These are phyloP conservation scores for Neosilurus mollespiculum DNA, from an alignment of 2,797 vertebrate genomes.

Conservation along the genomic window DNA sequence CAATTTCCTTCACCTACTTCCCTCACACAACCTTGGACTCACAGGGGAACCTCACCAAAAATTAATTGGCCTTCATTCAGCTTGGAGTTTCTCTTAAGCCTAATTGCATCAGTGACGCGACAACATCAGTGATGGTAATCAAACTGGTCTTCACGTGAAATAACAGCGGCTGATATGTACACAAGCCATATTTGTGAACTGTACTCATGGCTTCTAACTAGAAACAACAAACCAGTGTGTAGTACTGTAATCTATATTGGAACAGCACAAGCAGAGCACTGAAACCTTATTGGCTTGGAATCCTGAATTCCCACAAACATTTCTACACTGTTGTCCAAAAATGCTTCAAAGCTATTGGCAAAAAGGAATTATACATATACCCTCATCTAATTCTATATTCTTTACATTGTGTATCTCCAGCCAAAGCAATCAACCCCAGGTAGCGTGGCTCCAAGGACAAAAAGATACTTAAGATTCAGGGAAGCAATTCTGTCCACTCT, in stretches of 20 bases:
- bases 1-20: background rate
- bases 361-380: background rate
- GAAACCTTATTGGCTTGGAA: background rate
- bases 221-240: background rate
- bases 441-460: conserved; percentile 45
- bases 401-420: conserved; percentile 2
- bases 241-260: background rate
- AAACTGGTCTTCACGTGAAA: background rate
- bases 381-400: background rate
- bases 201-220: background rate
- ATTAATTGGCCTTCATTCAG: background rate
- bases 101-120: background rate
- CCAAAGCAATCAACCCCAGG: conserved; percentile 26
- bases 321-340: background rate
- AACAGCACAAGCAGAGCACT: background rate
- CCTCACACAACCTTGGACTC: too few species aligned
- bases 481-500: conserved; percentile 11
- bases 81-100: background rate
- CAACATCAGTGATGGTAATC: background rate
- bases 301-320: background rate
- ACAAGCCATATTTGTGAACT: background rate
- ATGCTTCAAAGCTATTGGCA: background rate
- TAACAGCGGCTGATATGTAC: background rate
- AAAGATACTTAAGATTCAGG: conserved; percentile 36
- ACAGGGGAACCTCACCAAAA: background rate